These are phyloP conservation scores for Diplolepis rosae DNA, from an alignment of 2,888 invertebrate genomes.

Conservation along the genomic window DNA sequence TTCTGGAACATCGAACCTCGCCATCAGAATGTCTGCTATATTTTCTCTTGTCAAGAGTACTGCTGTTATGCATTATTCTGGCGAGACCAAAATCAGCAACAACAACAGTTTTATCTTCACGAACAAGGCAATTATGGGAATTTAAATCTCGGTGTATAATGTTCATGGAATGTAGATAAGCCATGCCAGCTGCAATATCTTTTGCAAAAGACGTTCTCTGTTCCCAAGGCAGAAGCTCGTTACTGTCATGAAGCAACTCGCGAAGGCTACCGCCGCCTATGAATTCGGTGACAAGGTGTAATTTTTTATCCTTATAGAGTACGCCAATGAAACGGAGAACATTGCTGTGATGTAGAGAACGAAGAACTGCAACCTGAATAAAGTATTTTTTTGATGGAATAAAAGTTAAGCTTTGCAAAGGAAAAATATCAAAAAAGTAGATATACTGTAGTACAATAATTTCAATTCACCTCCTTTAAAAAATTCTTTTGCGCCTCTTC, in stretches of 20 bases:
- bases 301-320: constrained; percentile 91
- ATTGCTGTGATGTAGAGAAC: constrained; percentile 91
- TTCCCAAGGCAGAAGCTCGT: constrained; percentile 84
- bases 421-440: too few relatives aligned
- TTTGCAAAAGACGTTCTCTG: constrained; percentile 89
- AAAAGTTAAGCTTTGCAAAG: background rate
- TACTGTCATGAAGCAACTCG: constrained; percentile 85
- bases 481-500: constrained; percentile 96
- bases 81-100: constrained; percentile 97
- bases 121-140: constrained; percentile 94
- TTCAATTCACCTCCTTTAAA: constrained; percentile 89
- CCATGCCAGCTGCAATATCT: constrained; percentile 95
- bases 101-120: constrained; percentile 93
- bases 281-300: constrained; percentile 94
- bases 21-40: constrained; percentile 68
- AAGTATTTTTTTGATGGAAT: constrained; percentile 20
- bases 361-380: constrained; percentile 88
- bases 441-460: too few relatives aligned
- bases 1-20: constrained; percentile 77
- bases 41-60: constrained; percentile 68
- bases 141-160: constrained; percentile 97
- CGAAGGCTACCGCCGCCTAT: constrained; percentile 94
- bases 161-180: constrained; percentile 94
- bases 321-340: constrained; percentile 94
- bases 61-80: constrained; percentile 80